A percentile compares a stretch with the other conserved stretches of the same genome.
These are phyloP conservation scores for Heliconius erato DNA, from an alignment of 2,888 invertebrate genomes.

Conservation along the genomic window DNA sequence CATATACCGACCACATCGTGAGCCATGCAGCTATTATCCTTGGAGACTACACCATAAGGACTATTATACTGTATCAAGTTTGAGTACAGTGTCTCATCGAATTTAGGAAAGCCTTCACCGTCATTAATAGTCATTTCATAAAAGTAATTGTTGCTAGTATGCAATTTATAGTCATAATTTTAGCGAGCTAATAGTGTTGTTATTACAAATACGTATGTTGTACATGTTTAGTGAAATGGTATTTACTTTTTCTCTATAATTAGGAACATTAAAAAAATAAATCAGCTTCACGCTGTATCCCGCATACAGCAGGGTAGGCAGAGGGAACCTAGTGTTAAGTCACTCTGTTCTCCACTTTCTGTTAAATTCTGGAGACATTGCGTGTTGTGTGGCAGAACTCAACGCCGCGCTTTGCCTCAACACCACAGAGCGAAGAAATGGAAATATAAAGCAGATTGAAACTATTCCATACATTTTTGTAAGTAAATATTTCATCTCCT, in stretches of 20 bases:
- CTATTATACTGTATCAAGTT: constrained; percentile 5
- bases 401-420: too few relatives aligned
- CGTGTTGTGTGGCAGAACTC: too few relatives aligned
- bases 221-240: not conserved
- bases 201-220: not conserved
- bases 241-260: not conserved
- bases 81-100: constrained; percentile 8
- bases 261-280: too few relatives aligned
- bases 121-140: constrained; percentile 26
- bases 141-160: constrained; percentile 29
- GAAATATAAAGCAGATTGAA: too few relatives aligned
- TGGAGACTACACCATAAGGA: not conserved
- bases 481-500: too few relatives aligned
- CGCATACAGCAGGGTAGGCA: too few relatives aligned
- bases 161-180: not conserved
- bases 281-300: too few relatives aligned
- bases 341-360: too few relatives aligned
- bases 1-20: constrained; percentile 24
- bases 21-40: constrained; percentile 7
- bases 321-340: too few relatives aligned
- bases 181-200: not conserved
- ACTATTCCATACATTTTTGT: too few relatives aligned
- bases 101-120: constrained; percentile 27
- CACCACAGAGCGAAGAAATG: too few relatives aligned
- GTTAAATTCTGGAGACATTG: too few relatives aligned